These are phyloP conservation scores for Betta splendens DNA, from an alignment of 2,797 vertebrate genomes.

Conservation along the genomic window DNA sequence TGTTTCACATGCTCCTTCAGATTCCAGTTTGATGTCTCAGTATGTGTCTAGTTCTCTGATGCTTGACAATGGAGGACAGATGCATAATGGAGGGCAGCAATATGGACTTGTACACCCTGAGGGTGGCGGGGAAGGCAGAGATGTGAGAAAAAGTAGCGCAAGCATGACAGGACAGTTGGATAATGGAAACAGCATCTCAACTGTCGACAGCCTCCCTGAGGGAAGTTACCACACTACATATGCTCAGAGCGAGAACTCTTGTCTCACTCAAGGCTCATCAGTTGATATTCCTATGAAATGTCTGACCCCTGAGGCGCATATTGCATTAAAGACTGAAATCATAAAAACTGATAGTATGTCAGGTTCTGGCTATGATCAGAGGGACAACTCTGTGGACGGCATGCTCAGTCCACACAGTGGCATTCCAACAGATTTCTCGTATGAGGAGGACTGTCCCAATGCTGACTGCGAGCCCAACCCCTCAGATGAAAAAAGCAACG, in stretches of 20 bases:
- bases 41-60: slow-evolving; percentile 84
- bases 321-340: slow-evolving; percentile 55
- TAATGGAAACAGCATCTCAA: slow-evolving; percentile 71
- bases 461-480: slow-evolving; percentile 62
- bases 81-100: slow-evolving; percentile 80
- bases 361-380: slow-evolving; percentile 68
- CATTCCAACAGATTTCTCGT: slow-evolving; percentile 64
- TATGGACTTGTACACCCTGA: slow-evolving; percentile 75
- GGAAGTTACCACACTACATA: slow-evolving; percentile 73
- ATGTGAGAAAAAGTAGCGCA: slow-evolving; percentile 64
- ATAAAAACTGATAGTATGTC: slow-evolving; percentile 69
- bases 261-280: slow-evolving; percentile 59
- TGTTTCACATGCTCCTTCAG: slow-evolving; percentile 64
- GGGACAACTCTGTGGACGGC: slow-evolving; percentile 71
- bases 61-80: slow-evolving; percentile 81
- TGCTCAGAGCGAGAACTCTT: slow-evolving; percentile 65
- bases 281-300: slow-evolving; percentile 67
- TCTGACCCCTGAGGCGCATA: slow-evolving; percentile 62
- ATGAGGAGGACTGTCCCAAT: slow-evolving; percentile 71
- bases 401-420: slow-evolving; percentile 69
- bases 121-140: slow-evolving; percentile 53
- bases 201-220: slow-evolving; percentile 73
- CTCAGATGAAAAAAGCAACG: slow-evolving; percentile 66
- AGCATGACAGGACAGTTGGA: slow-evolving; percentile 60
- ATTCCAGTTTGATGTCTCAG: slow-evolving; percentile 83